Conservation (phyloP, 2,113 vertebrate species). For the Eclectus roratus region DNA sequence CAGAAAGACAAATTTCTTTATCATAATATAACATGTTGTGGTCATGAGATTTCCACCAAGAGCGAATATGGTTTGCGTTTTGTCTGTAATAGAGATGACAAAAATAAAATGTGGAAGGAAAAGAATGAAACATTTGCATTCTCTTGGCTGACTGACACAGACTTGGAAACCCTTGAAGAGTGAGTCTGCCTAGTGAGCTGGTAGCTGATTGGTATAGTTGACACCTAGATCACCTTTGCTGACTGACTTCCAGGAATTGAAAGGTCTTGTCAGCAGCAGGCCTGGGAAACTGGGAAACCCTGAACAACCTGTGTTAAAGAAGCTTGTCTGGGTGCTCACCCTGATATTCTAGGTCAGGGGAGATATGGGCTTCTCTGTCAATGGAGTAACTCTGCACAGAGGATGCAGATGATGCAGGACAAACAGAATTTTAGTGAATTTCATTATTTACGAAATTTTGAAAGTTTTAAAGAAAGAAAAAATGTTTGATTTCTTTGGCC, state of each 20-base stretch:
- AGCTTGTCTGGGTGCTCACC: neutral
- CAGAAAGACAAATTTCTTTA: slow-evolving; percentile 4
- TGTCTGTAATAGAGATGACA: neutral
- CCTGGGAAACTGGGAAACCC: neutral
- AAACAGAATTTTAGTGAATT: neutral
- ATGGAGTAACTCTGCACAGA: neutral
- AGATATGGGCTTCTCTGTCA: neutral
- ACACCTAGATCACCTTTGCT: neutral
- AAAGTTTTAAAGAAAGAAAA: neutral
- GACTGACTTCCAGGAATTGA: neutral
- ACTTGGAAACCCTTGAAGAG: neutral
- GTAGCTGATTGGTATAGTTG: neutral
- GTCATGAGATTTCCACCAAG: neutral
- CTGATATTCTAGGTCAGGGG: neutral
- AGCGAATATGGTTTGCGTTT: neutral
- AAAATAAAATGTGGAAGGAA: neutral
- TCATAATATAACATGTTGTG: neutral
- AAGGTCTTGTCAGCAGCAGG: neutral
- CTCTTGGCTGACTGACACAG: neutral
- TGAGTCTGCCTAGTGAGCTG: neutral
- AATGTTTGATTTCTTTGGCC: neutral
- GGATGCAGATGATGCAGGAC: neutral
- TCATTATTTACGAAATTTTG: neutral
- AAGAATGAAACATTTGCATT: neutral
- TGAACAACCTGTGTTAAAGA: neutral